These are phyloP conservation scores for Metopia argyrocephala DNA, from an alignment of 2,888 invertebrate species.

Conservation along the genomic window DNA sequence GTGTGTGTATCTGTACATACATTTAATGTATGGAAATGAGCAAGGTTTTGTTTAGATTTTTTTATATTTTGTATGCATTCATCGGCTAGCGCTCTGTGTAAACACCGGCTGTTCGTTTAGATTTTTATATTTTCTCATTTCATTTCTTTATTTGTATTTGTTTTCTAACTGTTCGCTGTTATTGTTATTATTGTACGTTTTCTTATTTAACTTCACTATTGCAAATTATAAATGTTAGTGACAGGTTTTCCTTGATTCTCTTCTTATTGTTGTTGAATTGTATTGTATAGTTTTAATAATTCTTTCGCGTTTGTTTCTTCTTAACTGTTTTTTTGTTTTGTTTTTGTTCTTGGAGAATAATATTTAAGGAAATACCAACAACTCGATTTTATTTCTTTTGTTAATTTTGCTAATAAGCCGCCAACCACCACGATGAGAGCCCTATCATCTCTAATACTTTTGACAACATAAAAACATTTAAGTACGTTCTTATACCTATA, in stretches of 20 bases:
- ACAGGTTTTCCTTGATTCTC: conserved; percentile 37
- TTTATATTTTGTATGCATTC: conserved; percentile 29
- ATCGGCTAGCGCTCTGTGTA: conserved; percentile 27
- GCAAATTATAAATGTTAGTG: conserved; percentile 39
- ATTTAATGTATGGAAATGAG: too few species aligned
- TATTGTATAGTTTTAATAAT: background rate
- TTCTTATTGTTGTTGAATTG: background rate
- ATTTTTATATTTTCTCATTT: background rate
- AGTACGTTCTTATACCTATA: too few species aligned
- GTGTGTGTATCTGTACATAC: background rate
- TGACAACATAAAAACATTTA: too few species aligned
- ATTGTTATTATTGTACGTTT: background rate
- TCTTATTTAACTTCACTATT: background rate
- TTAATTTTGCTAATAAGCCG: too few species aligned
- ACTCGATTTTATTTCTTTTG: too few species aligned
- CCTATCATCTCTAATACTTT: too few species aligned
- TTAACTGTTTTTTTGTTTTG: too few species aligned
- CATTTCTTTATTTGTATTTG: background rate
- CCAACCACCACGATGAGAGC: too few species aligned
- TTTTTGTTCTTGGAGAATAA: too few species aligned
- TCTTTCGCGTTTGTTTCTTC: too few species aligned
- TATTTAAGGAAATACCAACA: too few species aligned
- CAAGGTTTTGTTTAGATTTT: conserved; percentile 9
- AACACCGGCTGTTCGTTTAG: conserved; percentile 38
- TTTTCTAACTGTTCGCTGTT: background rate